phyloP scores from a whole-genome alignment of 2,113 vertebrate species.

The Apodemus speciosus region DNA sequence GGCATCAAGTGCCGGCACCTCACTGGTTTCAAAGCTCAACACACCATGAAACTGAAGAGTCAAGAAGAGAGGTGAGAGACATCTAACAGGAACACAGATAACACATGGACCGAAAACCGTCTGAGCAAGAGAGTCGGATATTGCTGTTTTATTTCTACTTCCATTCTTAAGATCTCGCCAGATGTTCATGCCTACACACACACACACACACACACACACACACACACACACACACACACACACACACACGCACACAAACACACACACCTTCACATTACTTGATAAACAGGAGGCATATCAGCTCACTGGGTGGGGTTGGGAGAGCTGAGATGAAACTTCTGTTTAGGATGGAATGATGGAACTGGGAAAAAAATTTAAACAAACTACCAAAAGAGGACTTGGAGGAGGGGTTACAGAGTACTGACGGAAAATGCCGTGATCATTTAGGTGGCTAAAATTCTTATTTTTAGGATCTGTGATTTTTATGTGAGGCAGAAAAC shows the following conservation, averaged over 20 bases:
- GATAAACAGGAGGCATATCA: conserved; percentile 1
- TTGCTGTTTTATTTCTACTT: neutral
- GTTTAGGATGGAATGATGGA: neutral
- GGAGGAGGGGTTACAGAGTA: neutral
- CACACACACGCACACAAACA: no score
- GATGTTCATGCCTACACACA: neutral
- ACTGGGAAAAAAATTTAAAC: conserved; percentile 30
- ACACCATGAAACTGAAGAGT: neutral
- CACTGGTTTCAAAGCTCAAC: neutral
- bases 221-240: no score
- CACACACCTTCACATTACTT: neutral
- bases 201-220: no score
- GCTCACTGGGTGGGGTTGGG: neutral
- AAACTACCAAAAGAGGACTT: conserved; percentile 52
- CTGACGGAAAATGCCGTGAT: neutral
- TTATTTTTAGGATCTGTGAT: conserved; percentile 43
- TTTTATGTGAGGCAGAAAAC: conserved; percentile 63
- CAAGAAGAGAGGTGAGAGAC: neutral
- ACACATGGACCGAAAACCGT: neutral
- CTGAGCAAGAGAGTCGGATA: neutral
- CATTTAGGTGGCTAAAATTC: neutral
- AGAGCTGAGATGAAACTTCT: neutral
- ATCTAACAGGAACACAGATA: conserved; percentile 28
- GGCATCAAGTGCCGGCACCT: neutral
- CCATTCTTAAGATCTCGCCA: neutral